Evolutionary conservation across 2,797 vertebrate genomes (phyloP), one percentile per base, ranked within the genome.

Genomic region (Eulemur coronatus): DNA sequence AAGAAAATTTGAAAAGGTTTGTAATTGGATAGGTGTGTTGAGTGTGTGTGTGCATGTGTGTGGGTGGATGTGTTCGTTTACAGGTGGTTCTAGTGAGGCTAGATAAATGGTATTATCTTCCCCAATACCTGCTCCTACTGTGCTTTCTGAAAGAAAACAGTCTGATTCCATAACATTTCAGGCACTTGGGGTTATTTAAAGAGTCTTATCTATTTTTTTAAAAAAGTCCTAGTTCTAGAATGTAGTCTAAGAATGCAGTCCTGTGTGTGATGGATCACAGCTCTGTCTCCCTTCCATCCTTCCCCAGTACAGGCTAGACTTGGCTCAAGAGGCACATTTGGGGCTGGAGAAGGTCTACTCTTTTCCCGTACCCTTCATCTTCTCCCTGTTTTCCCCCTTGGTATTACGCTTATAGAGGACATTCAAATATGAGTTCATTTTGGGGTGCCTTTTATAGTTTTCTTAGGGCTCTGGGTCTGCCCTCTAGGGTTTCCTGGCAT

Each of bases 61-160:
- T 61, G 5, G 14, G 4, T 46, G 7, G 50, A 22, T 41, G 6
- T 24, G 5, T 28, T 3, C 69, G 6, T 79, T 8, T 41, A 22
- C 3, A 26, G 73, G 33, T 7, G 43, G 6, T 63, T 95, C 35
- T 87, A 0, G 10, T 57, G 28, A 75, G 12, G 33, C 13, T 81
- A 35, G 15, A 10, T 57, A 52, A 35, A 38, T 59, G 38, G 4
- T 41, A 33, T 46, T 63, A 20, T 43, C 0, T 61, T 91, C n/a
- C 76, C 7, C 7, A 79, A 9, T 65, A 72, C 63, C 18, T 72
- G 8, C 8, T 84, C 5, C 46, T 8, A 26, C 5, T 85, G 12
- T 93, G 50, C 43, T 89, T 75, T 79, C 65, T 73, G 65, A 65
- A 78, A 80, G 61, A 82, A 80, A 76, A 41, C 3, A 20, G 1